phyloP scores from a whole-genome alignment of 1,140 invertebrate genomes.

The Octopus sinensis region DNA sequence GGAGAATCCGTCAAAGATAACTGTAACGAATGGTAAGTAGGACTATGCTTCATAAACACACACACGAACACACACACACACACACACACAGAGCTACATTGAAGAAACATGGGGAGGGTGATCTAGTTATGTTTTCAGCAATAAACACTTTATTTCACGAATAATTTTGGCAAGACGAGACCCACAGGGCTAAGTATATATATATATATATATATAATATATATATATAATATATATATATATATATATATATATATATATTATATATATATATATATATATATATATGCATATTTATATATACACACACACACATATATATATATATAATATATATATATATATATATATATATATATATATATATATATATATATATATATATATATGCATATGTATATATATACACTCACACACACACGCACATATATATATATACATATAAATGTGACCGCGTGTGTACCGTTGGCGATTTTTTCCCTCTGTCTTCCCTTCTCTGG shows the following conservation, averaged over 20 bases:
- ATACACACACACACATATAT: neutral
- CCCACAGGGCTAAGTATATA: neutral
- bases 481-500: too few relatives aligned
- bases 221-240: neutral
- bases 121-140: too few relatives aligned
- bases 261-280: neutral
- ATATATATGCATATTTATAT: neutral
- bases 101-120: neutral
- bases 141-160: too few relatives aligned
- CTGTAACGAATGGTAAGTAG: too few relatives aligned
- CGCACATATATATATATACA: neutral
- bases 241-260: conserved; percentile 5
- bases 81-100: conserved; percentile 16
- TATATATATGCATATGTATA: neutral
- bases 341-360: conserved; percentile 2
- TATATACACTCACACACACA: neutral
- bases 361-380: conserved; percentile 2
- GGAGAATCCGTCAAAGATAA: too few relatives aligned
- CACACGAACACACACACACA: conserved; percentile 20
- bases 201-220: neutral
- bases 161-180: too few relatives aligned
- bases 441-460: neutral
- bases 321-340: neutral
- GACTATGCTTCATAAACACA: neutral
- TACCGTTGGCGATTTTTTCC: too few relatives aligned